These are phyloP conservation scores for Lepisosteus oculatus DNA, from an alignment of 2,113 vertebrate species.

Conservation along the genomic window DNA sequence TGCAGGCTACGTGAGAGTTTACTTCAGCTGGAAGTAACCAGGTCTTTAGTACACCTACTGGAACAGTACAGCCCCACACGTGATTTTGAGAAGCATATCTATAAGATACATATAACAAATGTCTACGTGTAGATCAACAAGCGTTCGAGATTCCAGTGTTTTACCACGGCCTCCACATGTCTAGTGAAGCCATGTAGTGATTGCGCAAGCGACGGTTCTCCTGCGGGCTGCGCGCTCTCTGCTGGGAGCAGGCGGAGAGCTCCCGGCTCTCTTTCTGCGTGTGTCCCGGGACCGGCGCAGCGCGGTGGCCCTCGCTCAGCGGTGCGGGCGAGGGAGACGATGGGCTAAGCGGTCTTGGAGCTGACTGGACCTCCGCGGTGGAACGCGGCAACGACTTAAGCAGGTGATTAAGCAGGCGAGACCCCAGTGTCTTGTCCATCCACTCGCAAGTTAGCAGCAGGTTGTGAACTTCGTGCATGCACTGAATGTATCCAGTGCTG, in stretches of 20 bases:
- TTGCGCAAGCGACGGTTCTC: constrained; percentile 53
- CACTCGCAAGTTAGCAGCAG: constrained; percentile 84
- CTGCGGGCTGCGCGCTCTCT: constrained; percentile 40
- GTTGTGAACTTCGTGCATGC: constrained; percentile 87
- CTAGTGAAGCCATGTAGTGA: constrained; percentile 61
- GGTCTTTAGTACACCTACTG: constrained; percentile 76
- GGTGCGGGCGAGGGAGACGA: constrained; percentile 23
- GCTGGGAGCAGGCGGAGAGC: constrained; percentile 31
- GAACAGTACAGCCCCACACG: constrained; percentile 72
- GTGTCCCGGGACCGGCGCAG: constrained; percentile 24
- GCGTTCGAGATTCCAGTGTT: constrained; percentile 23
- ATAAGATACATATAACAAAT: constrained; percentile 86
- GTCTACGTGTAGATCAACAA: constrained; percentile 57
- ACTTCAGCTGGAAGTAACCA: constrained; percentile 84
- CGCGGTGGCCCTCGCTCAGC: not conserved
- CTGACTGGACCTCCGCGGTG: constrained; percentile 42
- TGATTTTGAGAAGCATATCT: constrained; percentile 86
- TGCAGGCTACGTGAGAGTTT: constrained; percentile 78
- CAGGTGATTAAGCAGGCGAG: constrained; percentile 78
- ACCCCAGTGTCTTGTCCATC: constrained; percentile 85
- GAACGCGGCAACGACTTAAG: constrained; percentile 77
- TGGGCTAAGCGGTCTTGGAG: constrained; percentile 19
- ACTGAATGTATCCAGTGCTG: constrained; percentile 87
- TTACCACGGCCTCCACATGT: constrained; percentile 91
- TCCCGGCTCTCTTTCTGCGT: constrained; percentile 29